Conservation (phyloP, 2,797 vertebrate genomes). For the Siniperca undulata region DNA sequence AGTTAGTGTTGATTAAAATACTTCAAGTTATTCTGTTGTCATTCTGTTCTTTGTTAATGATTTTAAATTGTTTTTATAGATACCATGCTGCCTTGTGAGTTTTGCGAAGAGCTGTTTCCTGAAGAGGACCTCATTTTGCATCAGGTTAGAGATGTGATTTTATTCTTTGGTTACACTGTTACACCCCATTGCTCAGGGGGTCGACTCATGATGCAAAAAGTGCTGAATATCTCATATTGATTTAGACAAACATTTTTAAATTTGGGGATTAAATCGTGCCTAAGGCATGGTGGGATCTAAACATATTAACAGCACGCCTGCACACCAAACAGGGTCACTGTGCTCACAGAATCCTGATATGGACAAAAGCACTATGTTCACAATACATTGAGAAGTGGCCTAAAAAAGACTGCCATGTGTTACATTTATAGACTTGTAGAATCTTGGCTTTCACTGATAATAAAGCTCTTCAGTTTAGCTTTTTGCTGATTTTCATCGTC, state of each 20-base stretch:
- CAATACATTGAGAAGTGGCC: neutral
- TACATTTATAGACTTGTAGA: neutral
- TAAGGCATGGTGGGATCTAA: neutral
- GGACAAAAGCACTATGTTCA: neutral
- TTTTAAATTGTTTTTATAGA: slow-evolving; percentile 61
- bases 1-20: too few relatives aligned
- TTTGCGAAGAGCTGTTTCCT: slow-evolving; percentile 96
- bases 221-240: neutral
- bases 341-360: neutral
- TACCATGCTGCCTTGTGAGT: slow-evolving; percentile 95
- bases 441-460: neutral
- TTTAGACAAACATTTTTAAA: neutral
- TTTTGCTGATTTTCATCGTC: neutral
- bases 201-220: neutral
- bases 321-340: neutral
- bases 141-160: slow-evolving; percentile 85
- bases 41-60: slow-evolving; percentile 5
- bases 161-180: neutral
- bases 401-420: neutral
- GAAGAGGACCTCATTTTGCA: slow-evolving; percentile 96
- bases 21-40: neutral
- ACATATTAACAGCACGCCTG: neutral
- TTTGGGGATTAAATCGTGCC: neutral
- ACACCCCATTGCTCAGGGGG: neutral
- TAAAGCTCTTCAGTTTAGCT: neutral